phyloP scores from a whole-genome alignment of 2,797 vertebrate genomes.

The Limosa lapponica region DNA sequence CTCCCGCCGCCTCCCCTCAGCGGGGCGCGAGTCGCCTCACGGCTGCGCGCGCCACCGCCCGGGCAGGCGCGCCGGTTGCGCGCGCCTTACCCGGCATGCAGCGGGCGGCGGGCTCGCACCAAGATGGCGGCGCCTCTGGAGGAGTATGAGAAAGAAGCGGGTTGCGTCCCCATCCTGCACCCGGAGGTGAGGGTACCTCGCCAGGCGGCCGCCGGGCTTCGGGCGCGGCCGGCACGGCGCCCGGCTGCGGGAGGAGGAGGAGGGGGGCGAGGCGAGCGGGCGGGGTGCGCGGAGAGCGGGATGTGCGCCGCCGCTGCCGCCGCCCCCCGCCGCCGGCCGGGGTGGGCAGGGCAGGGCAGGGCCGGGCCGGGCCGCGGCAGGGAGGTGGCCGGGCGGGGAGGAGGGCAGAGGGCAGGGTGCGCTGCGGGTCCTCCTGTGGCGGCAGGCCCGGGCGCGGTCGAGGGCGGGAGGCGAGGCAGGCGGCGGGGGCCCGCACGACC shows the following conservation, averaged over 20 bases:
- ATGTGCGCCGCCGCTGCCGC: background rate
- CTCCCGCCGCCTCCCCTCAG: background rate
- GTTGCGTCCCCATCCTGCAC: conserved; percentile 95
- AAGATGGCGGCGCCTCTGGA: conserved; percentile 98
- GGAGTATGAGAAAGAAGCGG: conserved; percentile 94
- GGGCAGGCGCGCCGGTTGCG: background rate
- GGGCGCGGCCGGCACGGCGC: background rate
- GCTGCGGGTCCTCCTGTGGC: background rate
- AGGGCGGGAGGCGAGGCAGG: background rate
- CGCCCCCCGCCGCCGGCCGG: background rate
- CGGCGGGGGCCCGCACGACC: background rate
- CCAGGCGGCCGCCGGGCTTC: background rate
- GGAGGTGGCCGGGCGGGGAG: background rate
- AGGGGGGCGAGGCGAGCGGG: background rate
- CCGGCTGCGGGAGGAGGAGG: too few relatives aligned
- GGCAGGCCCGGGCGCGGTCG: too few relatives aligned
- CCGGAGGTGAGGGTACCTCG: conserved; percentile 85
- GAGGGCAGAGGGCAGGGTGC: background rate
- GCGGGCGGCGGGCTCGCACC: conserved; percentile 86
- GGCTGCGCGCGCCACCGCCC: background rate
- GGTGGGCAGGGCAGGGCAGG: background rate
- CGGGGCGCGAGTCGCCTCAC: too few relatives aligned
- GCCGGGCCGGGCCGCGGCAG: background rate
- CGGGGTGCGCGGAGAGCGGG: background rate
- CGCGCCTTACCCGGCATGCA: conserved; percentile 91